Evolutionary conservation across 2,888 invertebrate species (phyloP), one percentile per base, ranked within the genome.

Genomic region (Drosophila melanosoma): DNA sequence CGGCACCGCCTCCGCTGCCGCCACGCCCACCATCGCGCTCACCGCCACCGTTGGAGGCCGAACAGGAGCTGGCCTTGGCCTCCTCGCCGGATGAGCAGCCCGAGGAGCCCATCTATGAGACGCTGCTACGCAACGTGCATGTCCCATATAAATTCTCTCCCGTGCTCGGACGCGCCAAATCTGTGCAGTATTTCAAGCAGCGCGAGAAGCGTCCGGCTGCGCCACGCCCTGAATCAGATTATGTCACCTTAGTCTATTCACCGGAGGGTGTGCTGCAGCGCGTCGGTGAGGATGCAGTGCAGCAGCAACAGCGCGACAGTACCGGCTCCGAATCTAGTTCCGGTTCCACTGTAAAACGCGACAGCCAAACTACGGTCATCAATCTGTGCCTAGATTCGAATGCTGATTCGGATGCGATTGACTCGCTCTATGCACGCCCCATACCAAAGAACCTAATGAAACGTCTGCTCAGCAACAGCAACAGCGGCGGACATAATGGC

Each of bases 71-170:
- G 35, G 15, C 40, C 6, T 17, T 53, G 17, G 15, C 29, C n/a
- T n/a, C 8, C 36, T 35, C 10, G 17, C 60, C 51, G 10, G 71
- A 74, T 0, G 69, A 54, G 7, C 42, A 66, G 10, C 42, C 20
- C 10, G 90, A 91, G 23, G 93, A 93, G 67, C 93, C 92, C 33
- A 92, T 93, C 11, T 93, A 93, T 67, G 93, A 93, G 76, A 89
- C 93, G 3, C 70, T 93, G 38, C 75, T 92, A 38, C 89, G 93
- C 29, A 93, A 93, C 77, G 93, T 93, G 2, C 93, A 93, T 69
- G 93, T 93, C n/a, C 93, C 93, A 10, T 93, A 93, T 68, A 93
- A 93, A 59, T 93, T 93, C 76, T 93, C 93, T 0, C 93, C 93
- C 0, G 86, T 92, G 7, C 71, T 93, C 67, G 92, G 91, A 15